Evolutionary conservation across 2,113 vertebrate genomes (phyloP), one percentile per base, ranked within the genome.

Genomic region (Emydura subglobosa): DNA sequence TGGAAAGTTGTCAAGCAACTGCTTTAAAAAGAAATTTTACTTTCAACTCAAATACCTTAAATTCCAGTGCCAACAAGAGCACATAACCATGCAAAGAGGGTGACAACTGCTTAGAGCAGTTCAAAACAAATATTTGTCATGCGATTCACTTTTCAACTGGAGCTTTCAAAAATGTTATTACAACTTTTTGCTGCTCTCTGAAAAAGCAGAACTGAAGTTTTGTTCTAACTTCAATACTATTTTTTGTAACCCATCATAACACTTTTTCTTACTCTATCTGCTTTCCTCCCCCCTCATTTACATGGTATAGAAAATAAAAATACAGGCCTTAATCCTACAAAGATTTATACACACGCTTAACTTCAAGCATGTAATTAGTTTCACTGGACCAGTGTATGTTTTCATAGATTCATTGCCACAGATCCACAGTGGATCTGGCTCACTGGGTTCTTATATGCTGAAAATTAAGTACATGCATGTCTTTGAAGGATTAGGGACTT

Each of bases 1-100:
- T 29, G 51, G 59, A 91, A 93, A 94, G 86, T 5, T 72, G 65
- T 89, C 14, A 87, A 61, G 84, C 81, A 82, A 82, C 6, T 79
- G 42, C 85, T 84, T 84, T 86, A 89, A 93, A 88, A 12, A 5
- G 21, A 92, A 39, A 34, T 51, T 5, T n/a, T 86, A 44, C 6
- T 95, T 94, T 88, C 51, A 93, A 91, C 12, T 6, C 13, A 31
- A 84, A 91, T 50, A 79, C 87, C 27, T 4, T 25, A 61, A 89
- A 83, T 78, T 59, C 74, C 10, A 44, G 1, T 76, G 6, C 7
- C 74, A 90, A 55, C 1, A 82, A 54, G 5, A 61, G 11, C 4
- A n/a, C n/a, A 68, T 72, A 72, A 22, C 19, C 65, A 88, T 1
- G 1, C 53, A 88, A 82, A 80, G 12, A 86, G 17, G 11, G 83